A percentile compares a stretch with the other conserved stretches of the same genome.
These are phyloP conservation scores for Phragmatobia fuliginosa DNA, from an alignment of 2,888 invertebrate genomes.

Conservation along the genomic window DNA sequence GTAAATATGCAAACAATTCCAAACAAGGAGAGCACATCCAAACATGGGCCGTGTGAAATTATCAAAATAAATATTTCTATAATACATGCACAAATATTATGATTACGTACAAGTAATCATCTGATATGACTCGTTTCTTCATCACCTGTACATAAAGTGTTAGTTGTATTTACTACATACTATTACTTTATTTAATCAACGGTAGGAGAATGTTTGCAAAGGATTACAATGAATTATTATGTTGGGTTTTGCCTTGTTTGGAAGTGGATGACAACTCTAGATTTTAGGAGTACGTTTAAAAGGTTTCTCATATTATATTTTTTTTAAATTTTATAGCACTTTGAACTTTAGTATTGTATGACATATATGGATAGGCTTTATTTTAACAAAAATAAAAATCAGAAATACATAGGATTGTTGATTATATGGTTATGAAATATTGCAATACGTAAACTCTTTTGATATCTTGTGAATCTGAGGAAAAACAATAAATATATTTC, in stretches of 20 bases:
- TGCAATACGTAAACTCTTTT: too few species aligned
- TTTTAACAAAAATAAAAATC: background rate
- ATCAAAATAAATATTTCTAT: slow-evolving; percentile 12
- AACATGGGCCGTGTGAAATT: slow-evolving; percentile 20
- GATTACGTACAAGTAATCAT: slow-evolving; percentile 11
- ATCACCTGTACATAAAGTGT: slow-evolving; percentile 3
- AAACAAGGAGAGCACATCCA: slow-evolving; percentile 18
- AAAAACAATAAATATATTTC: too few species aligned
- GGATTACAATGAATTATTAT: slow-evolving; percentile 4
- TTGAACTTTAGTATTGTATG: background rate
- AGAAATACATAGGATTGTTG: too few species aligned
- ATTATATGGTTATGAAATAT: too few species aligned
- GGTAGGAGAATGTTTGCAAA: slow-evolving; percentile 1
- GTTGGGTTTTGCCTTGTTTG: slow-evolving; percentile 4
- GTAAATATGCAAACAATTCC: slow-evolving; percentile 9
- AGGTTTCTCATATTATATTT: background rate
- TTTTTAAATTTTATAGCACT: background rate
- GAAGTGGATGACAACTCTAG: slow-evolving; percentile 1
- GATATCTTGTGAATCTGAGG: too few species aligned
- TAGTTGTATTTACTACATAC: slow-evolving; percentile 9
- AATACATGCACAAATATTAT: slow-evolving; percentile 16
- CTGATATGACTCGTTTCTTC: slow-evolving; percentile 17
- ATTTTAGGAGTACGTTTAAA: background rate
- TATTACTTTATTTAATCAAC: slow-evolving; percentile 8
- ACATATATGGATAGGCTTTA: background rate